Base-by-base conservation (phyloP, 2,888 invertebrate species). In the Ditula angustiorana region DNA sequence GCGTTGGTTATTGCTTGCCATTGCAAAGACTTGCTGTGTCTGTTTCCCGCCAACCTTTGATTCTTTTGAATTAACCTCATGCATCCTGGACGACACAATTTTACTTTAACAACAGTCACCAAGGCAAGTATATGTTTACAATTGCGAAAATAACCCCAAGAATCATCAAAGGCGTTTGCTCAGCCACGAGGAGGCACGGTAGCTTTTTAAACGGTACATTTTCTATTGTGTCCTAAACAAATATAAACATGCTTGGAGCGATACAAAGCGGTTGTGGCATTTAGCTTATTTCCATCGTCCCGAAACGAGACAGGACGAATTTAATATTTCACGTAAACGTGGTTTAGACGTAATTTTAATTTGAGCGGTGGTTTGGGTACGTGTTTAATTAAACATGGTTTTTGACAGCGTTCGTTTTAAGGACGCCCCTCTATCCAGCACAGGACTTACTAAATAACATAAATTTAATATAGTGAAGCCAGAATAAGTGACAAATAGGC, bases 181-280 rank as follows among this genome's bases (percentile, higher is more conserved):
- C 53, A 24, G 63, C 58, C 21, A 24, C 49, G 16, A 30, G 41
- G 5, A 13, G 61, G 47, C 41, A 50, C 37, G n/a, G 50, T 50
- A 52, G 57, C 57, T 57, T 53, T 64, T 53, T 28, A 23, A 44
- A 26, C 37, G 16, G 5, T 16, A 24, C 63, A 16, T 63, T 63
- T 63, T 37, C 52, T 53, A 59, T 64, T 64, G 64, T 62, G 62
- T 47, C 64, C 58, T 59, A 64, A 64, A 37, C 58, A 59, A 64
- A 59, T 46, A 64, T 64, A 53, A 64, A 64, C 46, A 64, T 59
- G 46, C 44, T 63, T 49, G 30, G 24, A 62, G 56, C 46, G 41
- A 57, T 62, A 50, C 56, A 62, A 63, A 63, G 46, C 26, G 52
- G 46, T 26, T 57, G 53, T 59, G 58, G 46, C 44, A 52, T 64